Evolutionary conservation across 2,888 invertebrate genomes (phyloP), one percentile per base, ranked within the genome.

Genomic region (Sthenelais limicola): DNA sequence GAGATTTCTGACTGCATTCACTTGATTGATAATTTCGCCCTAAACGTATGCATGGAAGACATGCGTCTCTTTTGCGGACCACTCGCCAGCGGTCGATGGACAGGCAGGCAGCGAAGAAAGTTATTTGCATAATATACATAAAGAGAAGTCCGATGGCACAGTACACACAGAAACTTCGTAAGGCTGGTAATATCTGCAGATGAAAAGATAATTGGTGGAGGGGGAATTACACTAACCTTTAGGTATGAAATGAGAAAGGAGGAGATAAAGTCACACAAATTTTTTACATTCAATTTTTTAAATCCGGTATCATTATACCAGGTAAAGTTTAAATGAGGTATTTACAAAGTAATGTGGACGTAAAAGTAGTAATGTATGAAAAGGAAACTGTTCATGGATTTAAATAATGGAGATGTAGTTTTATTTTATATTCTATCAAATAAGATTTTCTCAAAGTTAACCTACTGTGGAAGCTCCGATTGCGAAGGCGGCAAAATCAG

Each of bases 111-210:
- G 93, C 91, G 87, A 94, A 94, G 86, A 94, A 93, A n/a, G 94
- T 94, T 5, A 93, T 90, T 79, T 93, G 93, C n/a, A 83, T 76
- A n/a, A 81, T 68, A 82, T 92, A 92, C 28, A 93, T 93, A 80
- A 93, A 91, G 73, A 93, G 90, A 0, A 94, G 93, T 26, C 93
- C 93, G 1, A 92, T 87, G 5, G 93, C 93, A 18, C 94, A 94
- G 85, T 93, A 94, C 67, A 94, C 90, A 85, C 94, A 94, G 85
- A 94, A 95, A 0, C 94, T 94, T 85, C 92, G 92, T 33, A 95
- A 88, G 3, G 93, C 93, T 26, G 94, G 94, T 74, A 95, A 88
- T 81, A 94, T 92, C 92, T 92, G 75, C 35, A 77, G 75, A 56
- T 5, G 30, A 30, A 28, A 9, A 43, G 18, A 12, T 43, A 43